Evolutionary conservation across 2,797 vertebrate species (phyloP), one percentile per base, ranked within the genome.

Genomic region (Coranthus polyacanthus): DNA sequence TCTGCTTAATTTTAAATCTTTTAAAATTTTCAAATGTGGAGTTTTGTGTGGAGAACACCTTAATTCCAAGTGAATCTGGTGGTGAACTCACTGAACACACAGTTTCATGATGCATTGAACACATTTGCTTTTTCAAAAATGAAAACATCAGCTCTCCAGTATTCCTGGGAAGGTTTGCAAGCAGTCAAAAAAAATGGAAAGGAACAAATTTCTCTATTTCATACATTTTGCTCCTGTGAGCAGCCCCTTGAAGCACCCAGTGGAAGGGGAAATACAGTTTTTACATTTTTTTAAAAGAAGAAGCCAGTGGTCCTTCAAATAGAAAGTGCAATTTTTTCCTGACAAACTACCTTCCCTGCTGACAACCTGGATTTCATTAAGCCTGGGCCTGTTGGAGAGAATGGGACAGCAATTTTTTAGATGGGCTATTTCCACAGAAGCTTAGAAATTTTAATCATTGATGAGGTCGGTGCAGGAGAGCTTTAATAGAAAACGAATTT

Each of bases 401-500:
- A 71, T 43, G 69, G 79, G 68, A 85, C 55, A 57, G 79, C 68
- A 61, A 63, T 81, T 74, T 79, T 82, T 78, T 72, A 80, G 79
- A 86, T 36, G 78, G 78, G 72, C 82, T 65, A 85, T 86, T 89
- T 86, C 83, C 82, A 88, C 78, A 75, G 68, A 80, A 83, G 87
- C 82, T 81, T 82, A 82, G 78, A 68, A 72, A 77, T 83, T 75
- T 86, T 79, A 88, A 86, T 88, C 82, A 90, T 88, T 90, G 84
- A 90, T 87, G 88, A 87, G 85, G 81, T 64, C 78, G 62, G 76
- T 51, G 76, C 80, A 78, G 74, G 78, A 84, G 81, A 72, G 78
- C 78, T 81, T 83, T 81, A 87, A 90, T 87, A 88, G 83, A 85
- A 87, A 88, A 82, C 86, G 85, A 69, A 88, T 90, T 90, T 85